phyloP scores from a whole-genome alignment of 2,888 invertebrate species.

The Erpobdella octoculata region DNA sequence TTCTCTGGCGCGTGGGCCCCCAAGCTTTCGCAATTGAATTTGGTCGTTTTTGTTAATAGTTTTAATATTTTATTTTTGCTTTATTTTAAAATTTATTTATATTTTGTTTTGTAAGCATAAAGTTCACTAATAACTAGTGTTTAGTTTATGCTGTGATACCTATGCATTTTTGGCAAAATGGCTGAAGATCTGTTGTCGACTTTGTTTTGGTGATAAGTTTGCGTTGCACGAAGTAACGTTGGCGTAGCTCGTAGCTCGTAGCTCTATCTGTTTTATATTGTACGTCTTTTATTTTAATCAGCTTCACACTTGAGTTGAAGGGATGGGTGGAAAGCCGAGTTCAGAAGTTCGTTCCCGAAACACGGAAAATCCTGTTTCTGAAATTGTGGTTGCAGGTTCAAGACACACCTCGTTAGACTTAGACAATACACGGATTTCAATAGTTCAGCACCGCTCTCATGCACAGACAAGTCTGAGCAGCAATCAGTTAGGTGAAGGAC shows the following conservation, averaged over 20 bases:
- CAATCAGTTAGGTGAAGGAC: not conserved
- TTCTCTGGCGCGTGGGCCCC: too few species aligned
- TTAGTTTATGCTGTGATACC: too few species aligned
- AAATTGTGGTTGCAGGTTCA: not conserved
- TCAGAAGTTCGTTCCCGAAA: slow-evolving; percentile 5
- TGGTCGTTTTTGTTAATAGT: too few species aligned
- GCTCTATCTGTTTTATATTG: not conserved
- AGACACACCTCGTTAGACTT: not conserved
- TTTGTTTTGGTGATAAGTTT: slow-evolving; percentile 6
- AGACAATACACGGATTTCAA: not conserved
- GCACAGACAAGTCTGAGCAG: not conserved
- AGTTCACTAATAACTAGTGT: too few species aligned
- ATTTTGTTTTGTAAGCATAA: too few species aligned
- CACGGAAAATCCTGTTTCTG: not conserved
- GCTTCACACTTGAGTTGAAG: not conserved
- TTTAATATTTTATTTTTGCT: too few species aligned
- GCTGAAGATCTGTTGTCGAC: slow-evolving; percentile 8
- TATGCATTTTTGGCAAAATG: too few species aligned
- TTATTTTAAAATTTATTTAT: too few species aligned
- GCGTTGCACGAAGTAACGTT: not conserved
- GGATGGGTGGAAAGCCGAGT: slow-evolving; percentile 13
- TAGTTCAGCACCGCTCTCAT: not conserved
- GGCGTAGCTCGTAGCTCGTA: not conserved
- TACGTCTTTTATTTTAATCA: not conserved
- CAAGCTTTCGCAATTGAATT: too few species aligned